A percentile compares a stretch with the other conserved stretches of the same genome.
Conservation (phyloP, 1,140 invertebrate species). For the Lepidurus arcticus region DNA sequence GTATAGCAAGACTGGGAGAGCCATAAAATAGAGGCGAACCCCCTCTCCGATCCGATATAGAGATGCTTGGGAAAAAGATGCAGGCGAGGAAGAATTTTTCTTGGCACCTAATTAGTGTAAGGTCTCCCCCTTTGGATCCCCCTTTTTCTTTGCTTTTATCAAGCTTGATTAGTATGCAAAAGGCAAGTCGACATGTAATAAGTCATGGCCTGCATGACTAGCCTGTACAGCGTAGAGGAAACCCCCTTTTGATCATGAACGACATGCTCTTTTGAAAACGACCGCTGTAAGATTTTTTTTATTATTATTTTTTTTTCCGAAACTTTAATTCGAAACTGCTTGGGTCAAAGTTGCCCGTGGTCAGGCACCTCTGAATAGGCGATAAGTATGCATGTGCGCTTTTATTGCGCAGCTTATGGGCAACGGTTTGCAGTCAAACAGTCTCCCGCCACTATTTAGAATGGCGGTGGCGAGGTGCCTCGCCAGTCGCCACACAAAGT, state of each 20-base stretch:
- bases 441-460: background rate
- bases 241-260: background rate
- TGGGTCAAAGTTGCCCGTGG: background rate
- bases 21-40: background rate
- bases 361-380: conserved; percentile 2
- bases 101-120: conserved; percentile 19
- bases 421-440: background rate
- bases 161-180: conserved; percentile 19
- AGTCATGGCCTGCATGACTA: conserved; percentile 21
- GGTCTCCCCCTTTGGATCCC: conserved; percentile 12
- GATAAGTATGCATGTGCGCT: background rate
- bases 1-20: background rate
- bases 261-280: conserved; percentile 10
- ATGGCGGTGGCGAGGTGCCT: background rate
- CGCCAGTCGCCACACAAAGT: conserved; percentile 3
- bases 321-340: background rate
- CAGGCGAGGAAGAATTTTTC: conserved; percentile 3
- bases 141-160: background rate
- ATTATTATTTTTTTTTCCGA: background rate
- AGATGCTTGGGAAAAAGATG: background rate
- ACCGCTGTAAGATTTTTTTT: background rate
- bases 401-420: conserved; percentile 19
- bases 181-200: conserved; percentile 16
- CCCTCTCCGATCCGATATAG: background rate
- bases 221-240: background rate